Evolutionary conservation across 2,113 vertebrate genomes (phyloP).

Genomic region (Cettia cetti): DNA sequence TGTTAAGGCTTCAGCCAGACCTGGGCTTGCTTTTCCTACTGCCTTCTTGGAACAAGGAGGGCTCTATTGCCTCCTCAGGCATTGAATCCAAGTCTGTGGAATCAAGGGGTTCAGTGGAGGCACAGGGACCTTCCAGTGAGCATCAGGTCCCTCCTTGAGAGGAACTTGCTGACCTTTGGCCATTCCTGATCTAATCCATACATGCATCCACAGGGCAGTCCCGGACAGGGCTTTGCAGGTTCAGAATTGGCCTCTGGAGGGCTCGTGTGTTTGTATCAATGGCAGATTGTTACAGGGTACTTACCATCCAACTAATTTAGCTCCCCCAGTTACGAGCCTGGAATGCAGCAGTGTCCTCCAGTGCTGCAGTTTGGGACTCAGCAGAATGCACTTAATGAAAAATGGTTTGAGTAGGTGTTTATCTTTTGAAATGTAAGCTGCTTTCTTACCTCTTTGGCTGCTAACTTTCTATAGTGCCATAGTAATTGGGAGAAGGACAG

Average conservation of each 20-base stretch:
- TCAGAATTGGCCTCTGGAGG: not conserved
- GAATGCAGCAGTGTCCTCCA: not conserved
- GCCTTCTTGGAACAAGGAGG: not conserved
- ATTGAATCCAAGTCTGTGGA: not conserved
- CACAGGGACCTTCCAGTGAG: not conserved
- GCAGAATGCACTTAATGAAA: not conserved
- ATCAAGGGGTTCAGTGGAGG: not conserved
- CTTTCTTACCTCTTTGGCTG: not conserved
- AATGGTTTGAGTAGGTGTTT: not conserved
- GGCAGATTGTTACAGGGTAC: not conserved
- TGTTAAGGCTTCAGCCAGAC: not conserved
- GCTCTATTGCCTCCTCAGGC: not conserved
- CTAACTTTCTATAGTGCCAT: not conserved
- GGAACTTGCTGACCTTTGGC: not conserved
- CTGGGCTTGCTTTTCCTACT: not conserved
- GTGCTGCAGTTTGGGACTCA: not conserved
- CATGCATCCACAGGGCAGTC: not conserved
- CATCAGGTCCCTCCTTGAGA: not conserved
- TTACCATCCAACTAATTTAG: not conserved
- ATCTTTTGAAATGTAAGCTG: not conserved
- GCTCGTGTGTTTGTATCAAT: not conserved
- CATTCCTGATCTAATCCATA: not conserved
- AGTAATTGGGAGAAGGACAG: not conserved
- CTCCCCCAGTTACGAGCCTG: not conserved
- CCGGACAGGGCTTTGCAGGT: not conserved